Base-by-base conservation (phyloP, 2,888 invertebrate species). In the Eupelmus urozonus region DNA sequence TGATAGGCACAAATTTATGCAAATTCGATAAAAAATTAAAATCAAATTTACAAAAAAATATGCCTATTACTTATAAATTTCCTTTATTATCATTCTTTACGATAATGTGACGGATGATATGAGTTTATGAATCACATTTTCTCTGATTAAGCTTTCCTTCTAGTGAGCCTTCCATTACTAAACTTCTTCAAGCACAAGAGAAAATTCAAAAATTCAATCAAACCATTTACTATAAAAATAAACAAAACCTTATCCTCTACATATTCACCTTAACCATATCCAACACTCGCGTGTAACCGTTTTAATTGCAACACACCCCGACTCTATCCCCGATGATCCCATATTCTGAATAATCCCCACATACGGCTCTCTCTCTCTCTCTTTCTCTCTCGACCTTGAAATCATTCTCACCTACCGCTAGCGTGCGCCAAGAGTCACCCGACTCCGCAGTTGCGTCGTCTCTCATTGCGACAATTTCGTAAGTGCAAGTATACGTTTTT, bases 321-420 rank as follows among this genome's bases (percentile, higher is more conserved):
- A 11, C 16, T 16, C 27, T 51, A 16, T n/a, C 0, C 20, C 3
- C 45, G 23, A 7, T 27, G 1, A 29, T 49, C 72, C 51, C 59
- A 75, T 16, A 53, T 76, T 63, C 70, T 65, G n/a, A 76, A 70
- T 76, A 76, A 76, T 76, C 76, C 62, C 49, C 18, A 4, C 55
- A 1, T 34, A 18, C 7, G 25, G 40, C 45, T 9, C 9, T 5
- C 3, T 34, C 3, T 34, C 3, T 34, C 34, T 34, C 3, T 42
- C 7, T 16, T 18, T 7, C 18, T 13, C 13, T 9, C 13, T 29
- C 76, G 57, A 76, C 76, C 76, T 76, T 76, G 76, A 76, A 76
- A 76, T 70, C 55, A 18, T 76, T 76, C 76, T 76, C 70, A 63
- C 76, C 42, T 76, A 55, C 25, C n/a, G 13, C 18, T 13, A 20